Percentiles rank a stretch among this genome's conserved stretches.
Evolutionary conservation across 1,140 invertebrate genomes (phyloP).

Genomic region (Micrasema minimum): DNA sequence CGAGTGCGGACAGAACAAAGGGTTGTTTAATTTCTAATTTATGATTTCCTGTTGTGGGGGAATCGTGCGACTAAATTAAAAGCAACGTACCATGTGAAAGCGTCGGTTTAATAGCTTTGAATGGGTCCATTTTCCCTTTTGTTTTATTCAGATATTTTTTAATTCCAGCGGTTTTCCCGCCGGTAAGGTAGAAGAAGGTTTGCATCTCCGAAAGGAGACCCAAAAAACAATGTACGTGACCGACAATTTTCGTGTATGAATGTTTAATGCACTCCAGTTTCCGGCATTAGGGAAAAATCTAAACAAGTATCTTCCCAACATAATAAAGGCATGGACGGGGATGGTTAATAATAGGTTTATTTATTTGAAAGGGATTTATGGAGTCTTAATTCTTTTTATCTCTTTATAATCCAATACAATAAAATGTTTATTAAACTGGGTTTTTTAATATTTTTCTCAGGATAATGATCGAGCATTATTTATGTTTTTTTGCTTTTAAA

Average conservation of each 20-base stretch:
- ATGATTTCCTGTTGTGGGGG: slow-evolving; percentile 46
- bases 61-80: slow-evolving; percentile 50
- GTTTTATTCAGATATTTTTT: slow-evolving; percentile 32
- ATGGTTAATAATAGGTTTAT: too few species aligned
- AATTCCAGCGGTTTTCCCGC: slow-evolving; percentile 12
- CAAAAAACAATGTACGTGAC: slow-evolving; percentile 14
- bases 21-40: slow-evolving; percentile 50
- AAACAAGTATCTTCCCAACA: too few species aligned
- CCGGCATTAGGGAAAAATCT: too few species aligned
- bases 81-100: slow-evolving; percentile 34
- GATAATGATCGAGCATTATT: too few species aligned
- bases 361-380: too few species aligned
- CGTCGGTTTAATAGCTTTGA: slow-evolving; percentile 30
- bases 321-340: too few species aligned
- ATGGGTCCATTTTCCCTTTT: slow-evolving; percentile 24
- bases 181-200: slow-evolving; percentile 14
- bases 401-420: too few species aligned
- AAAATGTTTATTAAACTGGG: too few species aligned
- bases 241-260: slow-evolving; percentile 1
- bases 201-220: slow-evolving; percentile 16
- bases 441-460: too few species aligned
- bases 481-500: too few species aligned
- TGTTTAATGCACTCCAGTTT: too few species aligned
- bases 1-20: slow-evolving; percentile 40
- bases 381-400: too few species aligned